phyloP scores from a whole-genome alignment of 37 sponge, comb jelly and placozoan species.

The Oopsacas minuta region DNA sequence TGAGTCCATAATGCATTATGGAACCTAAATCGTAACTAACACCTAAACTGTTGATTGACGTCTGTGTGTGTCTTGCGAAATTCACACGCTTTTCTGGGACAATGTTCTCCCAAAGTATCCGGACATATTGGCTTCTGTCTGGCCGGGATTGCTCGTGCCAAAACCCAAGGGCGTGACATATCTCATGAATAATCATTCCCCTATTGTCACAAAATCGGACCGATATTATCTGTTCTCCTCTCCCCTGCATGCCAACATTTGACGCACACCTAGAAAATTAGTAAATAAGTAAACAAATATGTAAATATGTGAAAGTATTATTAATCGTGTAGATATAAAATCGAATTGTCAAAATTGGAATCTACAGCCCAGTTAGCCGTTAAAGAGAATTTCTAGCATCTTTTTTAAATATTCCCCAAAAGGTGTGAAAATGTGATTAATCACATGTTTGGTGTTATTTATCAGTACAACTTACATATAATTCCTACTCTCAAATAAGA shows the following conservation, averaged over 20 bases:
- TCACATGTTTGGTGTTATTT: no score
- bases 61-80: conserved; percentile 23
- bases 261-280: conserved; percentile 37
- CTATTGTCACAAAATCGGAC: conserved; percentile 22
- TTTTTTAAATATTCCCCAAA: no score
- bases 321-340: no score
- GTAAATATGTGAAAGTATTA: background rate
- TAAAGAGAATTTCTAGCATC: no score
- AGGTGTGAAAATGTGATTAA: no score
- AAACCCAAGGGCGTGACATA: conserved; percentile 64
- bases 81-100: background rate
- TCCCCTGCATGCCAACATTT: conserved; percentile 36
- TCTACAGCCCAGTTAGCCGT: no score
- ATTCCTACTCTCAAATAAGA: background rate
- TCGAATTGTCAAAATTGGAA: no score
- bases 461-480: conserved; percentile 6
- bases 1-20: conserved; percentile 34
- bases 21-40: conserved; percentile 42
- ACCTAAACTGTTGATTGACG: conserved; percentile 12
- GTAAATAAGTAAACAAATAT: background rate
- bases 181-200: conserved; percentile 55
- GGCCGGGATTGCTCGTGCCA: conserved; percentile 72
- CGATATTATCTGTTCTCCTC: conserved; percentile 31
- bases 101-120: conserved; percentile 44
- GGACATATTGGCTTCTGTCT: conserved; percentile 49